phyloP scores from a whole-genome alignment of 2,797 vertebrate species.

The Furcifer pardalis region DNA sequence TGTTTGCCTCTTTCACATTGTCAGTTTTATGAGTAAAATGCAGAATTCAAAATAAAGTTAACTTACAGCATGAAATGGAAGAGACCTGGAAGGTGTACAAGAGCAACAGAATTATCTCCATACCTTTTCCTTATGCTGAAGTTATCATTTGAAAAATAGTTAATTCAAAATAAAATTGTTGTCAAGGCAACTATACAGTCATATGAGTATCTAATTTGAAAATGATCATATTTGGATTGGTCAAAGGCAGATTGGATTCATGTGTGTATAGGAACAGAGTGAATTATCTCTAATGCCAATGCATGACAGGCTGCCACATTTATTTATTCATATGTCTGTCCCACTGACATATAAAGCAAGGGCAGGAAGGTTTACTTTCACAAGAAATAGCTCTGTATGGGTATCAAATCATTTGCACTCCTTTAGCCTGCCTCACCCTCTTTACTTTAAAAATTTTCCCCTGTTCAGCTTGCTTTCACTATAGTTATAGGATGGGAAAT shows the following conservation, averaged over 20 bases:
- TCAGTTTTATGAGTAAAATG: neutral
- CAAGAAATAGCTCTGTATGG: neutral
- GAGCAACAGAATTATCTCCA: neutral
- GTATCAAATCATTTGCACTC: neutral
- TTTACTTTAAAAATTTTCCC: neutral
- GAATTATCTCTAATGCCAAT: neutral
- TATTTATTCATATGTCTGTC: neutral
- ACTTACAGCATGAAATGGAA: neutral
- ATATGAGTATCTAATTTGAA: neutral
- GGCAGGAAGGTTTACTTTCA: neutral
- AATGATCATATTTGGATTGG: neutral
- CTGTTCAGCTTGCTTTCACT: neutral
- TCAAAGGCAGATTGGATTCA: neutral
- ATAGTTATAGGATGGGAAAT: neutral
- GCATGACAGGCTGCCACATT: neutral
- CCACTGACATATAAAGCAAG: neutral
- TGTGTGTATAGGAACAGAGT: neutral
- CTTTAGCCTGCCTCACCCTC: neutral
- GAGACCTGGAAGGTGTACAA: neutral
- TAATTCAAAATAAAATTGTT: no score
- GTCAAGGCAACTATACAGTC: neutral
- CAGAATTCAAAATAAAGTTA: neutral
- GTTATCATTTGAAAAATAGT: neutral
- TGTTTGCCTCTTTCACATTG: neutral
- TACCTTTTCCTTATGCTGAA: neutral